Evolutionary conservation across 2,113 vertebrate genomes (phyloP), one percentile per base, ranked within the genome.

Genomic region (Butastur rufipennis): DNA sequence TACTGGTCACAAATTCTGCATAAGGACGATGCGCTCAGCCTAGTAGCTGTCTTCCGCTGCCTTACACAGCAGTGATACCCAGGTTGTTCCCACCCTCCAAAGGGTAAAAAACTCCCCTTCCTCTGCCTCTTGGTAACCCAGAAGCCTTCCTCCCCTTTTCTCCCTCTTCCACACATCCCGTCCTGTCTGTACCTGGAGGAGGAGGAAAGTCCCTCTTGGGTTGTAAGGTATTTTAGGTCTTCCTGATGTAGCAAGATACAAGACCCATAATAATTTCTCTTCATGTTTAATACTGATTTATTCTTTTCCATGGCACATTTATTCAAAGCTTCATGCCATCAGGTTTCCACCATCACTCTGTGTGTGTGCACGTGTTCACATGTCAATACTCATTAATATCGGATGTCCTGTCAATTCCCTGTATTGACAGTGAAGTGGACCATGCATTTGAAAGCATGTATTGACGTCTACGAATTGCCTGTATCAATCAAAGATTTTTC

Each of bases 11-110:
- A 85, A 81, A 53, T 9, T 34, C 34, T 81, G 17, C 9, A 0
- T 58, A 32, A 79, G 42, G n/a, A 26, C 0, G 1, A 38, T 0
- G 1, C 1, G 0, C 32, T 66, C 31, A 72, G 32, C 52, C 59
- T 68, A 36, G 48, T 25, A 50, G 22, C 31, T 53, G 26, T 38
- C 56, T 83, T 73, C 59, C 45, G 15, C 59, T 73, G 40, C 34
- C 32, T 45, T 59, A 50, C 47, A 56, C 5, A 22, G 32, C 59
- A 83, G 72, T 67, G 48, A 31, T 72, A 53, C 42, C 25, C 23
- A 61, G 53, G 40, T 67, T 87, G 27, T 48, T 95, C 38, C 26
- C 29, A 42, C 38, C 11, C 42, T 84, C 48, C 15, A 21, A 63
- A 47, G 21, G 32, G 16, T 53, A 43, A 29, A 59, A 68, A 65